Base-by-base conservation (phyloP, 2,888 invertebrate species). In the Drosophila ochracea region DNA sequence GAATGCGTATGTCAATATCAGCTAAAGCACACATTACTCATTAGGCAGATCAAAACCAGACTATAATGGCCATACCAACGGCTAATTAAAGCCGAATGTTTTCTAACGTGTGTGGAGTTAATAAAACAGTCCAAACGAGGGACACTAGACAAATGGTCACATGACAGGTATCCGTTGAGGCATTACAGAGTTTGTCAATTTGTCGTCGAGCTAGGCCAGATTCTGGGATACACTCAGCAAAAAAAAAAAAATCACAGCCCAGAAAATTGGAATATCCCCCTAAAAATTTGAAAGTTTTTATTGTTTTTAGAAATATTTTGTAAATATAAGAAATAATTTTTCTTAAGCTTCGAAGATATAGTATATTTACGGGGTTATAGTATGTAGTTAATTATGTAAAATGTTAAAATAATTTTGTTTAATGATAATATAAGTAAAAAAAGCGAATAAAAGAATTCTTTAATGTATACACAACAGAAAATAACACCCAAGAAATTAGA, bases 141-240 rank as follows among this genome's bases (percentile, higher is more conserved):
- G 19, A 21, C 47, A 55, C 58, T 47, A 67, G 73, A 47, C 76
- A 76, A 84, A 88, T 73, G 72, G 71, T 63, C 80, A 72, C 85
- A 62, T 83, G 84, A 78, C 89, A 79, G 81, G 73, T 78, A 57
- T 77, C 84, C 74, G 78, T 83, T 83, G 78, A 53, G 57, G 65
- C 49, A 57, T 47, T 41, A 57, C 33, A 54, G 65, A 72, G 82
- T 35, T 47, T 55, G 68, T 64, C 71, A 79, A 79, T 80, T 81
- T 85, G 70, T 71, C 69, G 69, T 68, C 72, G 67, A 63, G 60
- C 60, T 63, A 30, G 62, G 59, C 39, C 33, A 41, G 33, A 35
- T 52, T 30, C 30, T 19, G 43, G 54, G 35, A 54, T n/a, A 25
- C 21, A 25, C 16, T 47, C 9, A 16, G 47, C 16, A 47, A 47